Evolutionary conservation across 2,113 vertebrate genomes (phyloP).

Genomic region (Cyprinodon tularosa): DNA sequence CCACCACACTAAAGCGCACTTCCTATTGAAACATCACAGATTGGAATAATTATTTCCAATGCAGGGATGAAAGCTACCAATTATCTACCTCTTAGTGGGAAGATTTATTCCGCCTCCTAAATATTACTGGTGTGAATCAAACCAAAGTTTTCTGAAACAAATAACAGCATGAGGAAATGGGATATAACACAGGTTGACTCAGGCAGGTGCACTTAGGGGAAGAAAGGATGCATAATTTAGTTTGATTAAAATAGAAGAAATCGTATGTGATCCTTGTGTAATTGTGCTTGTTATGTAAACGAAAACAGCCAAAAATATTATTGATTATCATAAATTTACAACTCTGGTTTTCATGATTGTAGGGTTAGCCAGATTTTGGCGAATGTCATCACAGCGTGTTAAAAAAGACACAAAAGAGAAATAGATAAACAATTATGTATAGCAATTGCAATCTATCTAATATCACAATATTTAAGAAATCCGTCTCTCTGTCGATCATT

Average conservation of each 20-base stretch:
- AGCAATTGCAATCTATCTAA: too few relatives aligned
- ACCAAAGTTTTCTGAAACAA: conserved; percentile 40
- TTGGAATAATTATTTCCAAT: conserved; percentile 60
- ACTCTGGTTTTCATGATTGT: background rate
- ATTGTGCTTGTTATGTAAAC: background rate
- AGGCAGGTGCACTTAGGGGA: conserved; percentile 29
- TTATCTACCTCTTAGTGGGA: conserved; percentile 64
- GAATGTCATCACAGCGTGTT: background rate
- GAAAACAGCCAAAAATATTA: background rate
- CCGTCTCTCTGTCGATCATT: background rate
- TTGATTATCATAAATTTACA: background rate
- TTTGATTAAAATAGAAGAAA: conserved; percentile 27
- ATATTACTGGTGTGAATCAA: conserved; percentile 46
- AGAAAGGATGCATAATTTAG: conserved; percentile 22
- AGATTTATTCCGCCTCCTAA: conserved; percentile 62
- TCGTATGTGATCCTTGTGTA: conserved; percentile 22
- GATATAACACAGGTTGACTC: conserved; percentile 8
- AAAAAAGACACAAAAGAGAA: background rate
- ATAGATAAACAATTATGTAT: background rate
- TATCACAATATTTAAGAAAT: too few relatives aligned
- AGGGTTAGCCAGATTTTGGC: background rate
- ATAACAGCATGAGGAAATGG: conserved; percentile 22
- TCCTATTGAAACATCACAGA: conserved; percentile 50
- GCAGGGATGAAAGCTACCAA: conserved; percentile 69
- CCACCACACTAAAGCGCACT: conserved; percentile 38